Evolutionary conservation across 2,113 vertebrate species (phyloP), one percentile per base, ranked within the genome.

Genomic region (Burhinus oedicnemus): DNA sequence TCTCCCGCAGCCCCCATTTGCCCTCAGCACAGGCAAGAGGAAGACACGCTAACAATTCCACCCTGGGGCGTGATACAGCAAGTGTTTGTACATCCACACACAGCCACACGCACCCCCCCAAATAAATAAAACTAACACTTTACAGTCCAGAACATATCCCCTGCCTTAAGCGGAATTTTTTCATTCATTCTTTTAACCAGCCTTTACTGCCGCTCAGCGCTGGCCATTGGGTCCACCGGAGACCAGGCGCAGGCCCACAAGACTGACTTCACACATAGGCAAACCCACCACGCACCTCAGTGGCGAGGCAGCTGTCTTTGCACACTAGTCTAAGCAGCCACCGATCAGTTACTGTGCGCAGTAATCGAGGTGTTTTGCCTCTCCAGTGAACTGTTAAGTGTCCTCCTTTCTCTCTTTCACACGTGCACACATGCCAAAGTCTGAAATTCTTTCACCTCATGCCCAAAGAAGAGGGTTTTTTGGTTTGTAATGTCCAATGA

Each of bases 251-350:
- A 64, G 62, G 40, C 20, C 55, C 72, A 5, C 12, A 27, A 17
- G 52, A 8, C 40, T 19, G 32, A 49, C 38, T 29, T 65, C 52
- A 23, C 32, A 6, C 5, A 8, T 1, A 19, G 21, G 29, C 36
- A 49, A 64, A 69, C 15, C 18, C 26, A 23, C 13, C 10, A 3
- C 0, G 8, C n/a, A 47, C 64, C 17, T 32, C 29, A 14, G 16
- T 0, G 8, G 10, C 0, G 0, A 57, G 42, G 40, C 45, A 80
- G 58, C 54, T 80, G 38, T 5, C 49, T 42, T 47, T 15, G 15
- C 30, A 70, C 22, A 5, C 7, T 12, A 30, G 8, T 5, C 44
- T 38, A 25, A 60, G 49, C 29, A 36, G 36, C 17, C 34, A 42
- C 22, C 1, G 11, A 32, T 6, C 51, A 36, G 44, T 38, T 49